These are phyloP conservation scores for Megalonaias nervosa DNA, from an alignment of 1,140 invertebrate species.

Conservation along the genomic window DNA sequence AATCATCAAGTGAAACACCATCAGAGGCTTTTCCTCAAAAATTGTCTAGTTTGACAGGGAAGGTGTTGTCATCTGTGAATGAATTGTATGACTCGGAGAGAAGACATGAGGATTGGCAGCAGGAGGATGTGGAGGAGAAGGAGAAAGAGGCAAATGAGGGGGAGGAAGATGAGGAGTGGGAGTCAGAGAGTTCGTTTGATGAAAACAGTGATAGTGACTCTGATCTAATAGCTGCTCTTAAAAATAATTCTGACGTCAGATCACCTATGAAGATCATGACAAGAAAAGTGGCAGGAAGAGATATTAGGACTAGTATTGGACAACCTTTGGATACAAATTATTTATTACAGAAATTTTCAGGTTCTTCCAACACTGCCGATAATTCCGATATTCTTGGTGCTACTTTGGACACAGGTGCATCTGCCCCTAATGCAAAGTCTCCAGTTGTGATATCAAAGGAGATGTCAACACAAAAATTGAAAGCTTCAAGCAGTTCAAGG, in stretches of 20 bases:
- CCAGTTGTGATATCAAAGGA: conserved; percentile 30
- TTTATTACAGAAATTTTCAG: too few relatives aligned
- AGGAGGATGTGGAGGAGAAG: neutral
- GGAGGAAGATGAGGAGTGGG: conserved; percentile 35
- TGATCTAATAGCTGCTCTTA: conserved; percentile 25
- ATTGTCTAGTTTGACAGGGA: too few relatives aligned
- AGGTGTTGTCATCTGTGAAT: too few relatives aligned
- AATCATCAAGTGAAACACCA: too few relatives aligned
- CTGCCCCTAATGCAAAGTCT: conserved; percentile 21
- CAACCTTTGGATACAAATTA: neutral
- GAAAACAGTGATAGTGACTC: conserved; percentile 20
- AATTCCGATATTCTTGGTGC: conserved; percentile 7
- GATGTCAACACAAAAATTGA: neutral
- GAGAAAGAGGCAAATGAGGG: conserved; percentile 11
- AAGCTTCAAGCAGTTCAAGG: too few relatives aligned
- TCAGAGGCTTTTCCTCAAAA: too few relatives aligned
- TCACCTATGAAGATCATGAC: conserved; percentile 20
- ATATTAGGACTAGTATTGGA: conserved; percentile 17
- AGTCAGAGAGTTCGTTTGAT: conserved; percentile 8
- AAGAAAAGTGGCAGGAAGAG: conserved; percentile 30
- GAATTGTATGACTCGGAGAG: neutral
- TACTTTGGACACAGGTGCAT: conserved; percentile 15
- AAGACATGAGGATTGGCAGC: neutral
- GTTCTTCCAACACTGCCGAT: neutral
- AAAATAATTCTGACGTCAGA: neutral